Evolutionary conservation across 2,888 invertebrate genomes (phyloP).

Genomic region (Torymus aiolomorphi): DNA sequence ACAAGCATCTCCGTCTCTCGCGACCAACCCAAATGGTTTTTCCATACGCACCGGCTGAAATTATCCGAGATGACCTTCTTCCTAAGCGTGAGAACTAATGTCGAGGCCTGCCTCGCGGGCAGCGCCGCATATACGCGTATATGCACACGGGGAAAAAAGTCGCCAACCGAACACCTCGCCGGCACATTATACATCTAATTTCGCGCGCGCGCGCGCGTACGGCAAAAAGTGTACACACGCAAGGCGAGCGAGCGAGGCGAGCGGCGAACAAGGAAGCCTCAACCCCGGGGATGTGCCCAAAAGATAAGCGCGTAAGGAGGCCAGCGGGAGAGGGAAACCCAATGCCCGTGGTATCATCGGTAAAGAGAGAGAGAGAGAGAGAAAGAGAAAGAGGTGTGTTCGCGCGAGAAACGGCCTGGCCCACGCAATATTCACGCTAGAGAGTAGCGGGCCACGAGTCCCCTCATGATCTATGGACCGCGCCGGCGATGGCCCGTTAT

Average conservation of each 20-base stretch:
- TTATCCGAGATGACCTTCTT: conserved; percentile 32
- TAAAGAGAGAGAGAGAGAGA: conserved; percentile 3
- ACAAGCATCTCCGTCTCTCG: too few relatives aligned
- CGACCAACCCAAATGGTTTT: conserved; percentile 7
- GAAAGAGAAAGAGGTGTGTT: not conserved
- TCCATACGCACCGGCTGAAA: conserved; percentile 1
- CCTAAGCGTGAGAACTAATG: conserved; percentile 50
- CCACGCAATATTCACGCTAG: conserved; percentile 73
- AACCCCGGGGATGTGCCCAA: conserved; percentile 47
- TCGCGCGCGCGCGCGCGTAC: conserved; percentile 13
- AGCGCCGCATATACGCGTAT: not conserved
- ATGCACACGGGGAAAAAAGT: not conserved
- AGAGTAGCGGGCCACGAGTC: conserved; percentile 46
- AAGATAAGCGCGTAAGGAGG: conserved; percentile 54
- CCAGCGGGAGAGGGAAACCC: conserved; percentile 29
- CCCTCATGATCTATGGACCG: conserved; percentile 72
- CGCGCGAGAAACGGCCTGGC: conserved; percentile 61
- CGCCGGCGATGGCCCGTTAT: conserved; percentile 71
- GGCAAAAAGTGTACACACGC: not conserved
- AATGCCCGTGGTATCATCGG: not conserved
- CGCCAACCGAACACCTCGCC: not conserved
- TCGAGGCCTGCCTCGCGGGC: not conserved
- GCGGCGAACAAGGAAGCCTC: not conserved
- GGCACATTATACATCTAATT: conserved; percentile 46
- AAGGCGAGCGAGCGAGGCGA: not conserved